phyloP scores from a whole-genome alignment of 2,888 invertebrate species.

The Punctoribates punctum region DNA sequence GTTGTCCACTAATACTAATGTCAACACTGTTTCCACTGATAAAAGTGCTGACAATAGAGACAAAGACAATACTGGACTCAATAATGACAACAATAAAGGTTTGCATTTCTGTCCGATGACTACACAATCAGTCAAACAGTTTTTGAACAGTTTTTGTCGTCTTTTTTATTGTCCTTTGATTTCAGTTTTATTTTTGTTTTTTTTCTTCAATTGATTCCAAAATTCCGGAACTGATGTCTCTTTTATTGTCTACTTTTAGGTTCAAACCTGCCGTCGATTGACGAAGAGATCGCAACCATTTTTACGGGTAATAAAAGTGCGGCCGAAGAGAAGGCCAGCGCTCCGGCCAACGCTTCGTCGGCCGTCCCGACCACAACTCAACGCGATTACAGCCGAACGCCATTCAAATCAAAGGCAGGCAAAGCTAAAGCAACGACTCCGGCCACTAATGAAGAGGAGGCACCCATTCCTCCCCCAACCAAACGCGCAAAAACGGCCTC shows the following conservation, averaged over 20 bases:
- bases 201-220: background rate
- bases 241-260: constrained; percentile 1
- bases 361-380: constrained; percentile 32
- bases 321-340: constrained; percentile 1
- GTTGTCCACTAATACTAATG: background rate
- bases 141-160: background rate
- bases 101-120: background rate
- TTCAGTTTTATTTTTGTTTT: too few relatives aligned
- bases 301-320: constrained; percentile 22
- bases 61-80: constrained; percentile 16
- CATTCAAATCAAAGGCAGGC: constrained; percentile 41
- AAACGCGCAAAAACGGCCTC: constrained; percentile 36
- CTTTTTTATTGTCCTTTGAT: constrained; percentile 15
- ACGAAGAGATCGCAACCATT: constrained; percentile 37
- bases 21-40: constrained; percentile 24
- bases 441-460: constrained; percentile 35
- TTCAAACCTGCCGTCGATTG: constrained; percentile 37
- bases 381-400: constrained; percentile 45
- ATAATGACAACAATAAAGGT: constrained; percentile 20
- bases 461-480: constrained; percentile 1
- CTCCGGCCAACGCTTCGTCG: background rate
- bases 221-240: background rate
- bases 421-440: constrained; percentile 28
- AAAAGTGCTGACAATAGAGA: constrained; percentile 22
- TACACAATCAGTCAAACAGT: background rate